Conservation (phyloP, 2,113 vertebrate species). For the Tylochromis polylepis region DNA sequence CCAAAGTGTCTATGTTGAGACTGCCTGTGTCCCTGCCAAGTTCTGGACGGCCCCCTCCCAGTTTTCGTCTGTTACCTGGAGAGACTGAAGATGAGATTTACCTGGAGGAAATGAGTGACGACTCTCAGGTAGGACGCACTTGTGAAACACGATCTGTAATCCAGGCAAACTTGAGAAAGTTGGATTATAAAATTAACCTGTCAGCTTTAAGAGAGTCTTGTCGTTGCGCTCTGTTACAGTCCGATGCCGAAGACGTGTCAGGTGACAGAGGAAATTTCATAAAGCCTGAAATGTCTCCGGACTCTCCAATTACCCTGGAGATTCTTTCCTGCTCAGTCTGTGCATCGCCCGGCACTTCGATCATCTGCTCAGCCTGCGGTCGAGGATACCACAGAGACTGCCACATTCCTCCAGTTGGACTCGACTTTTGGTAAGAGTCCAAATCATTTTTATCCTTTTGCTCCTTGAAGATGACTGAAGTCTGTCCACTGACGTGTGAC, state of each 20-base stretch:
- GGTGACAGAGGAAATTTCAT: neutral
- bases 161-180: accelerated
- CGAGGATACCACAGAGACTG: slow-evolving; percentile 26
- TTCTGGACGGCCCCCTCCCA: neutral
- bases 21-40: neutral
- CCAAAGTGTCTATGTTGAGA: neutral
- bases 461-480: neutral
- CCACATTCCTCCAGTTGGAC: slow-evolving; percentile 5
- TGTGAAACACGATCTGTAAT: neutral
- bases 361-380: neutral
- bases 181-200: neutral
- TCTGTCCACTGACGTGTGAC: neutral
- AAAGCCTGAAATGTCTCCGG: neutral
- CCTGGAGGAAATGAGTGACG: neutral
- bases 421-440: neutral
- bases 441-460: neutral
- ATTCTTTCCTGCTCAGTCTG: slow-evolving; percentile 3
- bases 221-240: neutral
- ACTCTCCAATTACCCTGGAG: neutral
- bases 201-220: neutral
- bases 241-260: accelerated
- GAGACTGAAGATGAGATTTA: neutral
- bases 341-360: neutral
- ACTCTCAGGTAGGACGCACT: neutral
- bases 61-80: neutral